A percentile compares a stretch with the other conserved stretches of the same genome.
These are phyloP conservation scores for Maconellicoccus hirsutus DNA, from an alignment of 1,140 invertebrate genomes.

Conservation along the genomic window DNA sequence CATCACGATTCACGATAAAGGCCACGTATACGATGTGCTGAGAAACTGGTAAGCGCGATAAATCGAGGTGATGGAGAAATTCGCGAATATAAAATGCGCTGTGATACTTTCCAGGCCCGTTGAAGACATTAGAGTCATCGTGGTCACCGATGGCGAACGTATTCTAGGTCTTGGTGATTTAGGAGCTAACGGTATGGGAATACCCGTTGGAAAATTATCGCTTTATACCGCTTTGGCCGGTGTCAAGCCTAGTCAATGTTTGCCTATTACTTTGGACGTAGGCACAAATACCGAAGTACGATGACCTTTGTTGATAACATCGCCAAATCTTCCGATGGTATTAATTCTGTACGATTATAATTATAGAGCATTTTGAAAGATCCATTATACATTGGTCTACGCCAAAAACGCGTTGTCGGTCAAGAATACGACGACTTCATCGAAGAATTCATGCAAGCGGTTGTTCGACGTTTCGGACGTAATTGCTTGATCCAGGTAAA, in stretches of 20 bases:
- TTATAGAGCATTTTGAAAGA: conserved; percentile 63
- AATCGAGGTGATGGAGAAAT: neutral
- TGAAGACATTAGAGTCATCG: conserved; percentile 73
- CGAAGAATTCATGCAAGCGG: conserved; percentile 94
- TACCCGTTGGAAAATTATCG: conserved; percentile 81
- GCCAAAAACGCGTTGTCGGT: conserved; percentile 68
- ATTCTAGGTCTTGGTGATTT: conserved; percentile 87
- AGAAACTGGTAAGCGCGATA: conserved; percentile 66
- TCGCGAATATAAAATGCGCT: too few relatives aligned
- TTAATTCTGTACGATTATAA: neutral
- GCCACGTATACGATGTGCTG: conserved; percentile 73
- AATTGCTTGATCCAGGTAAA: conserved; percentile 55
- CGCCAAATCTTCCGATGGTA: neutral
- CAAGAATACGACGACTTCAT: conserved; percentile 80
- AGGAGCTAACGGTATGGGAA: conserved; percentile 90
- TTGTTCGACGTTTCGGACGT: conserved; percentile 67
- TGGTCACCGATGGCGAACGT: conserved; percentile 88
- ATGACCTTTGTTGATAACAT: neutral
- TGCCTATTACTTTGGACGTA: conserved; percentile 82
- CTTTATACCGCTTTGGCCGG: conserved; percentile 85
- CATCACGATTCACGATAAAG: conserved; percentile 90
- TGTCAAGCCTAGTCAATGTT: conserved; percentile 76
- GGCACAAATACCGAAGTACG: conserved; percentile 76
- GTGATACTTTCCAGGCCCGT: conserved; percentile 55
- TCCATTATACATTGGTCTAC: conserved; percentile 82